Base-by-base conservation (phyloP, 2,888 invertebrate genomes). In the Ethmia dodecea region DNA sequence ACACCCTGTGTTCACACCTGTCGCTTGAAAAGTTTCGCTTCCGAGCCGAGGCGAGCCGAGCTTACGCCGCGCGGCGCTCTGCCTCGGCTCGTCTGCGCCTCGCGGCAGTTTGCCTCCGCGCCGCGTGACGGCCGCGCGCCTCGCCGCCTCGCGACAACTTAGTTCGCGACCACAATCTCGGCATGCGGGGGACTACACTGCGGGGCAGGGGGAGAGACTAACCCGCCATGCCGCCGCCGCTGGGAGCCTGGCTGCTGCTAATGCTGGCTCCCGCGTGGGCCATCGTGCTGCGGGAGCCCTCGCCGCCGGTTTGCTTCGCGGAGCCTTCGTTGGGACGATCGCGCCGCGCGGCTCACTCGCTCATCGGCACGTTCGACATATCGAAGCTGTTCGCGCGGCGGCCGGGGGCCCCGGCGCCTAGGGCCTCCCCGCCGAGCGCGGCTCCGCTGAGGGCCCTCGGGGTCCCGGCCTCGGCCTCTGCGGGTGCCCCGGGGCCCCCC, bases 351-450 rank as follows among this genome's bases (percentile, higher is more conserved):
- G 47, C 70, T 0, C 68, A 68, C 35, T 58, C 76, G 0, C 64
- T 80, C 13, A 77, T 80, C 16, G 69, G 71, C 1, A 63, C 80
- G 1, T 79, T 74, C 40, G 80, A 81, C 33, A 62, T 81, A 33
- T 70, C 76, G 0, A 60, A 52, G 36, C 34, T 35, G 1, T 26
- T 25, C 22, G 32, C 26, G 3, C 22, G 9, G 9, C 22, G 22
- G 9, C 22, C 22, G 22, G n/a, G n/a, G n/a, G n/a, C n/a, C 9
- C 1, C 22, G n/a, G 22, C n/a, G 22, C 22, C 9, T 14, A 13
- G 13, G 13, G 13, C 13, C 14, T 14, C 2, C 13, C 2, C 28
- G 1, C 22, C 1, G 22, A 22, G 9, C 9, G 14, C 28, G 13
- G 28, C 8, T n/a, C 14, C 14, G 28, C 14, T 22, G 9, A 13